These are phyloP conservation scores for Bolborhynchus lineola DNA, from an alignment of 2,113 vertebrate genomes.

Conservation along the genomic window DNA sequence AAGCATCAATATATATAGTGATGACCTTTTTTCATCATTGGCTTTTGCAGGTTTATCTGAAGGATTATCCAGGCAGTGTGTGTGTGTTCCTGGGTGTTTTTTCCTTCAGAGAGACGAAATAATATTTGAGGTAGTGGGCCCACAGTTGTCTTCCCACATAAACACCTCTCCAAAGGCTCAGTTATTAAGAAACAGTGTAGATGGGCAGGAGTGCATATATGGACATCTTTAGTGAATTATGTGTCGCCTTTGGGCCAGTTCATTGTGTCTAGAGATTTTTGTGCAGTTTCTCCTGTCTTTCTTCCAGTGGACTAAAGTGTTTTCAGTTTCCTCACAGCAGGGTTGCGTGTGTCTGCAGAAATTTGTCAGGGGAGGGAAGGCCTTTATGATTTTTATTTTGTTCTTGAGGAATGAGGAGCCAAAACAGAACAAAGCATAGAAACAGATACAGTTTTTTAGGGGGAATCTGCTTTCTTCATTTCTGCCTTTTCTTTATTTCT, in stretches of 20 bases:
- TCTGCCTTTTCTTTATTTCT: slow-evolving; percentile 31
- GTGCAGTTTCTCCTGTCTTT: not conserved
- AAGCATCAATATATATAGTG: not conserved
- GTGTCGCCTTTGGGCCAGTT: not conserved
- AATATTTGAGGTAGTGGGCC: not conserved
- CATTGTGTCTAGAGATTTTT: not conserved
- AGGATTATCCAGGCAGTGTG: not conserved
- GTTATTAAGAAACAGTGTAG: not conserved
- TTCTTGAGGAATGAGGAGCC: not conserved
- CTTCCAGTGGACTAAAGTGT: not conserved
- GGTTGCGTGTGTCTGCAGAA: not conserved
- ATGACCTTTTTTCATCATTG: not conserved
- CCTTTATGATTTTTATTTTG: not conserved
- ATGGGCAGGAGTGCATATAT: not conserved
- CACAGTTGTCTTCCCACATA: not conserved
- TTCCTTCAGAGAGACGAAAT: not conserved
- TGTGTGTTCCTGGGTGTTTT: not conserved
- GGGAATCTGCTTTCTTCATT: not conserved
- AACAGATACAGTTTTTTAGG: not conserved
- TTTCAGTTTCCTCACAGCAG: not conserved
- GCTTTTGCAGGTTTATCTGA: not conserved
- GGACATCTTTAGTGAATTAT: not conserved
- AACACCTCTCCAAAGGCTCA: not conserved
- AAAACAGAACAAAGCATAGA: not conserved
- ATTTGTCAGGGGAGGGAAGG: not conserved